Evolutionary conservation across 2,888 invertebrate genomes (phyloP), one percentile per base, ranked within the genome.

Genomic region (Drosophila anceps): DNA sequence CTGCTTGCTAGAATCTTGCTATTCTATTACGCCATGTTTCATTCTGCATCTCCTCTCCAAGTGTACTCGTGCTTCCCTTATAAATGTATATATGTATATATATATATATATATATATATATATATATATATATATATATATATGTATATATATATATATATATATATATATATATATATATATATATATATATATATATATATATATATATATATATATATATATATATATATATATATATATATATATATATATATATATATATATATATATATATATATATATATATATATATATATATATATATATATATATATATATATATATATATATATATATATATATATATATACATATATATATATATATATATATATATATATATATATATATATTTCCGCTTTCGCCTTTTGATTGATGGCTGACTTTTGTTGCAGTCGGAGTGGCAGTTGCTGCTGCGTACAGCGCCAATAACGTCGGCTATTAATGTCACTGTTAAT

Each of bases 391-490:
- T 88, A 81, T 86, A 82, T 86, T 86, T 86, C 90, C 86, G 90
- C 77, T 44, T 44, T 4, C 44, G 24, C 24, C 82, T 85, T 76
- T 73, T 89, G 90, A 86, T 85, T 86, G 85, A 88, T 86, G 90
- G 77, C 73, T 54, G 76, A 75, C 90, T 89, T 82, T 73, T 84
- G 76, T 66, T 60, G 60, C 60, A 29, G 65, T 48, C 54, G 20
- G 29, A 18, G 62, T 18, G 43, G n/a, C 35, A 5, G 53, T 48
- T 37, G 54, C 48, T 37, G 58, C 33, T 37, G 50, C 37, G 37
- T 55, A 48, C 41, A 20, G 43, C 55, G 44, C 39, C 73, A 54
- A 39, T 50, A 41, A 46, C 60, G 48, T 63, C 53, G 76, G 50
- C 81, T 75, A 64, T 83, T 77, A 74, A 80, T 77, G 81, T 72